Percentiles rank a stretch among this genome's conserved stretches.
phyloP scores from a whole-genome alignment of 2,113 vertebrate genomes.

The Podiceps cristatus region DNA sequence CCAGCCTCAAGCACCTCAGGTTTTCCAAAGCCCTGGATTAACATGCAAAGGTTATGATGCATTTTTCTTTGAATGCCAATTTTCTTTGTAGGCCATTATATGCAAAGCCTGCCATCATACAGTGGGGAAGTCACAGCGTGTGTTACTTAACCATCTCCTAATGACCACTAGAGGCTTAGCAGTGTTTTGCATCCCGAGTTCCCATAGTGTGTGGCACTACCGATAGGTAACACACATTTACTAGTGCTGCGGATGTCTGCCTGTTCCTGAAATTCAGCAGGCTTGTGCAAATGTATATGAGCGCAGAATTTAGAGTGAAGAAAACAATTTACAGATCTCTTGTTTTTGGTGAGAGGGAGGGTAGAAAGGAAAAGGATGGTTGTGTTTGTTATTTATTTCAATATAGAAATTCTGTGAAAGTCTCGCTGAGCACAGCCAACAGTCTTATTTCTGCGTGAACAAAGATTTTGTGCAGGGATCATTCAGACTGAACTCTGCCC shows the following conservation, averaged over 20 bases:
- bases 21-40: not conserved
- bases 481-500: not conserved
- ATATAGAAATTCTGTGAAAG: not conserved
- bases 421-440: not conserved
- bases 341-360: not conserved
- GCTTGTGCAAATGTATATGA: too few relatives aligned
- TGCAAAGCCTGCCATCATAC: not conserved
- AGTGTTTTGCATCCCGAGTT: not conserved
- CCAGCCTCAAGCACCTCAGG: too few relatives aligned
- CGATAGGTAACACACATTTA: not conserved
- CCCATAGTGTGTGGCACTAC: not conserved
- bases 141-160: not conserved
- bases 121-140: not conserved
- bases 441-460: not conserved
- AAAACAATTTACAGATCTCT: accelerated
- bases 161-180: not conserved
- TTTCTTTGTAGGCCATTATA: not conserved
- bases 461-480: not conserved
- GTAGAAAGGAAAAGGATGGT: not conserved
- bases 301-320: not conserved
- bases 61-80: accelerated
- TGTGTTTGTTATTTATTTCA: not conserved
- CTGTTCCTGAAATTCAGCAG: not conserved
- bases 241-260: not conserved
- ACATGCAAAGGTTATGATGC: too few relatives aligned